Conservation (phyloP, 2,888 invertebrate species). For the Amphipoea oculea region DNA sequence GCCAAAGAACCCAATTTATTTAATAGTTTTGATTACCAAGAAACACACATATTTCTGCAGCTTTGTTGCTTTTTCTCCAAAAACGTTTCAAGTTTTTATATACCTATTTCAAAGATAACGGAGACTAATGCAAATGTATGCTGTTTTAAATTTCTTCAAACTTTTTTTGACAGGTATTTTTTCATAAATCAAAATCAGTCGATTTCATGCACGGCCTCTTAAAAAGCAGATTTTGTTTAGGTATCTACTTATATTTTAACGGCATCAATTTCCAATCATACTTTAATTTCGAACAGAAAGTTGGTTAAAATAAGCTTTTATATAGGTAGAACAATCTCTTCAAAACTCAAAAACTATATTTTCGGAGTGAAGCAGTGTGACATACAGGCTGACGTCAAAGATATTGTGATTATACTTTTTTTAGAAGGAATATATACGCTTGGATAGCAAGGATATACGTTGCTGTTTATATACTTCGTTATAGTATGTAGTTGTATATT, state of each 20-base stretch:
- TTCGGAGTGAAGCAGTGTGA: slow-evolving; percentile 6
- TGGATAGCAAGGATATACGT: slow-evolving; percentile 61
- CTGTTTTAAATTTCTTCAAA: too few relatives aligned
- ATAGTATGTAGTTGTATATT: slow-evolving; percentile 61
- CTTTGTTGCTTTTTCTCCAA: background rate
- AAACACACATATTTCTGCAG: background rate
- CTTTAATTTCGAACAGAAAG: background rate
- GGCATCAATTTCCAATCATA: background rate
- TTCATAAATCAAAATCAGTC: too few relatives aligned
- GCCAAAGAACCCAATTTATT: background rate
- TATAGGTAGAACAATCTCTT: background rate
- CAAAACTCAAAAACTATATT: background rate
- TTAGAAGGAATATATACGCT: slow-evolving; percentile 64
- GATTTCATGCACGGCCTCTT: too few relatives aligned
- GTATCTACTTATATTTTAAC: background rate
- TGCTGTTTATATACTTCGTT: slow-evolving; percentile 64
- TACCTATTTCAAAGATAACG: too few relatives aligned
- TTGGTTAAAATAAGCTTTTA: background rate
- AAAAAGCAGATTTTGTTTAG: too few relatives aligned
- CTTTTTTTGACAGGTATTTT: too few relatives aligned
- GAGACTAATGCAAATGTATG: too few relatives aligned
- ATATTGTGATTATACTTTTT: slow-evolving; percentile 63
- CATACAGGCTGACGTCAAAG: slow-evolving; percentile 45
- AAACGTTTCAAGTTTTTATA: too few relatives aligned
- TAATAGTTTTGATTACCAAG: background rate